phyloP scores from a whole-genome alignment of 2,888 invertebrate genomes.

The Agrilus cyanescens region DNA sequence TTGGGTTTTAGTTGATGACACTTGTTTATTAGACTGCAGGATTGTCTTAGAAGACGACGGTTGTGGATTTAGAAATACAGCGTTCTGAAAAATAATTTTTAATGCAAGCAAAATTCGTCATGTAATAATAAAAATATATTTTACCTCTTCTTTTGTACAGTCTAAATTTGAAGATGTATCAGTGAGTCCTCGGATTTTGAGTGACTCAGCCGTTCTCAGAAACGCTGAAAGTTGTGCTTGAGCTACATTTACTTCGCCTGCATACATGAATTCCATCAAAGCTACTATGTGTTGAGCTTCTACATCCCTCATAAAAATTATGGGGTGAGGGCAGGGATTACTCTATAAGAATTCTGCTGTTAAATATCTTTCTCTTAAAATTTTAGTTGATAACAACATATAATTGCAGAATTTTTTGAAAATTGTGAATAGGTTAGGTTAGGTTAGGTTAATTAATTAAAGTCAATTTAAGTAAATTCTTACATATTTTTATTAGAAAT shows the following conservation, averaged over 20 bases:
- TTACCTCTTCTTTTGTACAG: slow-evolving; percentile 40
- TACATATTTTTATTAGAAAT: too few species aligned
- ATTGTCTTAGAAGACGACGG: slow-evolving; percentile 17
- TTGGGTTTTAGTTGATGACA: slow-evolving; percentile 13
- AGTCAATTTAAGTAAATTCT: too few species aligned
- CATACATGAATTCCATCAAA: slow-evolving; percentile 75
- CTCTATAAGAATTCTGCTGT: slow-evolving; percentile 44
- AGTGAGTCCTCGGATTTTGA: slow-evolving; percentile 67
- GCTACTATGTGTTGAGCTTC: slow-evolving; percentile 66
- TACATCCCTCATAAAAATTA: slow-evolving; percentile 76
- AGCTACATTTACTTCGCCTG: slow-evolving; percentile 73
- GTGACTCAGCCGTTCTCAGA: slow-evolving; percentile 64
- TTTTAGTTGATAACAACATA: background rate
- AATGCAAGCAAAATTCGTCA: background rate
- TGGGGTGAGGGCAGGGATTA: slow-evolving; percentile 75
- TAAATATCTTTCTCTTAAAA: slow-evolving; percentile 1
- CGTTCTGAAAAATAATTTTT: slow-evolving; percentile 20
- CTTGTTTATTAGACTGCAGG: slow-evolving; percentile 6
- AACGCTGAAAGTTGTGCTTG: slow-evolving; percentile 66
- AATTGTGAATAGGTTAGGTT: too few species aligned
- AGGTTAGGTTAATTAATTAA: too few species aligned
- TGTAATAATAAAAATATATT: slow-evolving; percentile 3
- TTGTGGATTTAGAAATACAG: slow-evolving; percentile 24
- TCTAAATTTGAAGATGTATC: slow-evolving; percentile 41
- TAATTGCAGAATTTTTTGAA: too few species aligned